Conservation (phyloP, 1,140 invertebrate species). For the Eufriesea mexicana region DNA sequence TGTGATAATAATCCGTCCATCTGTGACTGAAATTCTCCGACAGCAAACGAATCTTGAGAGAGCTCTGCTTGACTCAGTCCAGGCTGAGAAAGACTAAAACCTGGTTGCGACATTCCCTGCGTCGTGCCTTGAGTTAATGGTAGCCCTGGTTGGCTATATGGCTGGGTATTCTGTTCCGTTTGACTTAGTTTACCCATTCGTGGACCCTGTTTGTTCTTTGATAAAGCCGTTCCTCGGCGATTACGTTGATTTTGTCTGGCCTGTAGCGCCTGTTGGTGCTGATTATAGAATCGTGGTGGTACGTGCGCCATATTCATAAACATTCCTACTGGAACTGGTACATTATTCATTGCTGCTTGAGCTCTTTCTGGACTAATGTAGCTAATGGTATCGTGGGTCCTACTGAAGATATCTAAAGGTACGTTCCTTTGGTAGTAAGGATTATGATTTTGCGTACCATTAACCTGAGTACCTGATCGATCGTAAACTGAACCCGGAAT, state of each 20-base stretch:
- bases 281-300: slow-evolving; percentile 93
- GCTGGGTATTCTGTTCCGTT: slow-evolving; percentile 83
- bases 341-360: slow-evolving; percentile 88
- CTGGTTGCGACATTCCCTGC: slow-evolving; percentile 88
- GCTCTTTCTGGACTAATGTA: slow-evolving; percentile 95
- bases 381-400: slow-evolving; percentile 94
- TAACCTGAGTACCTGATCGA: slow-evolving; percentile 84
- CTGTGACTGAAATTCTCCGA: slow-evolving; percentile 95
- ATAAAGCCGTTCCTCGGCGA: slow-evolving; percentile 64
- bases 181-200: slow-evolving; percentile 78
- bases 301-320: slow-evolving; percentile 96
- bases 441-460: slow-evolving; percentile 79
- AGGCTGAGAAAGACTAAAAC: slow-evolving; percentile 85
- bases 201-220: slow-evolving; percentile 69
- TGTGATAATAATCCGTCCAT: slow-evolving; percentile 97
- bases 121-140: slow-evolving; percentile 87
- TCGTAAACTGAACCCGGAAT: slow-evolving; percentile 94
- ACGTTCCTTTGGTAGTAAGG: slow-evolving; percentile 82
- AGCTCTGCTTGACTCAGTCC: slow-evolving; percentile 91
- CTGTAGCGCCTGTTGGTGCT: slow-evolving; percentile 88
- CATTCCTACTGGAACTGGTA: slow-evolving; percentile 96
- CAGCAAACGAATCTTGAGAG: slow-evolving; percentile 93
- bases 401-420: slow-evolving; percentile 84
- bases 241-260: slow-evolving; percentile 82
- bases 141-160: slow-evolving; percentile 85